Base-by-base conservation (phyloP, 1,140 invertebrate genomes). In the Hypsibius dujardini region DNA sequence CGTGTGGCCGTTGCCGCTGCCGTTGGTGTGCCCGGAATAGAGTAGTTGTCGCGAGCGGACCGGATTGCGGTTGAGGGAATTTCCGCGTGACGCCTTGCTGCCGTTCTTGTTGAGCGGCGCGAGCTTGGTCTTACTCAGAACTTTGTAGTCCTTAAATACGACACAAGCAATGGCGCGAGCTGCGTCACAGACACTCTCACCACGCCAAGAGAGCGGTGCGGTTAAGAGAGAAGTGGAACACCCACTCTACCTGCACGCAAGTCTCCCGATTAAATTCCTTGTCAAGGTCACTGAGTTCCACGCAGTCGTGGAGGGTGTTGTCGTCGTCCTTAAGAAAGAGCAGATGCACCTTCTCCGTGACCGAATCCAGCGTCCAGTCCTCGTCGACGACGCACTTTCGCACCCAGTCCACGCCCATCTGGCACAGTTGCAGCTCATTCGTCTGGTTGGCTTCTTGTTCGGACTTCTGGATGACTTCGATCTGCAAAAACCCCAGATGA, bases 271-370 rank as follows among this genome's bases (percentile, higher is more conserved):
- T 67, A 7, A 67, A 42, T 3, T 45, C 42, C 42, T 67, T 67
- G 42, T 67, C 62, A 12, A 15, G 62, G 12, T 67, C 62, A 45
- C 87, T 86, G 75, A 90, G 81, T 73, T 88, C 86, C 47, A 83
- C 83, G 77, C 87, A 89, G 79, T 90, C 88, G 74, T 88, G 86
- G n/a, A 92, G 80, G 40, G n/a, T 70, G 46, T 84, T 86, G 75
- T 88, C 86, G 75, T 88, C 85, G 50, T 84, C 80, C 47, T 87
- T 86, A 72, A 90, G 79, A 78, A 88, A 90, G 70, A 90, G 78
- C 79, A 90, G 81, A 77, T 89, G 86, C n/a, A 85, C 85, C 76
- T 83, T 81, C 74, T 82, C 80, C 72, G 78, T 78, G 1, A 87
- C 75, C 46, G 79, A 74, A n/a, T 83, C 80, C 59, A 85, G 74